phyloP scores from a whole-genome alignment of 2,888 invertebrate species.

The Caenorhabditis doughertyi region DNA sequence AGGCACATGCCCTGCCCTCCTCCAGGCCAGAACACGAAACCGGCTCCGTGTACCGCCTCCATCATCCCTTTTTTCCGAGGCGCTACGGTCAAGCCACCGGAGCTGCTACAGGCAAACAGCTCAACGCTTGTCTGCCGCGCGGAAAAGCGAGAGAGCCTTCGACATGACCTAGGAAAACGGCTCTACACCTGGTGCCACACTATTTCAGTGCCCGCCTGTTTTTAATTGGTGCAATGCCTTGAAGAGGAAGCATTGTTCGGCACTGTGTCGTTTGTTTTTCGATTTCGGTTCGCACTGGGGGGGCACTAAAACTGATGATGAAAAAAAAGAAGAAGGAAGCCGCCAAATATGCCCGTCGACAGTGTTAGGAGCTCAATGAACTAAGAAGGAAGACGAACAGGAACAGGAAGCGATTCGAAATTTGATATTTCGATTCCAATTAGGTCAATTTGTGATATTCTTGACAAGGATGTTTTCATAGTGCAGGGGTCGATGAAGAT shows the following conservation, averaged over 20 bases:
- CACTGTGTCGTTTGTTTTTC: conserved; percentile 62
- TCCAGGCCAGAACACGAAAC: conserved; percentile 56
- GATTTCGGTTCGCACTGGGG: conserved; percentile 52
- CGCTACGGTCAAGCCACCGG: conserved; percentile 61
- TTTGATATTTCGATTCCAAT: conserved; percentile 36
- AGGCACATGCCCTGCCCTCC: conserved; percentile 64
- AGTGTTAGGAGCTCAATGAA: conserved; percentile 22
- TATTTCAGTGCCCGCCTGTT: conserved; percentile 42
- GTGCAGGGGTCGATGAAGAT: background rate
- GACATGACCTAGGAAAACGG: conserved; percentile 48
- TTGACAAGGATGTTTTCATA: background rate
- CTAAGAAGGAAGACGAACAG: conserved; percentile 9
- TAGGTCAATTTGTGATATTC: conserved; percentile 20
- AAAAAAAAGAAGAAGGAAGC: conserved; percentile 42
- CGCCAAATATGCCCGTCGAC: conserved; percentile 8
- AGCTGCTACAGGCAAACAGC: conserved; percentile 62
- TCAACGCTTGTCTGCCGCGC: conserved; percentile 46
- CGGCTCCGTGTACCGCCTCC: conserved; percentile 55
- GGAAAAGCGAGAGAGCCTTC: conserved; percentile 13
- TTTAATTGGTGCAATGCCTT: conserved; percentile 55
- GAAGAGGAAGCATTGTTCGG: conserved; percentile 54
- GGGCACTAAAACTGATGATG: conserved; percentile 32
- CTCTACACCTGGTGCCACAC: conserved; percentile 48
- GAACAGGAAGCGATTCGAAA: conserved; percentile 46
- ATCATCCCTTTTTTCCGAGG: conserved; percentile 4